Percentiles rank a stretch among this genome's conserved stretches.
These are phyloP conservation scores for Dendrocincla fuliginosa DNA, from an alignment of 2,797 vertebrate species.

Conservation along the genomic window DNA sequence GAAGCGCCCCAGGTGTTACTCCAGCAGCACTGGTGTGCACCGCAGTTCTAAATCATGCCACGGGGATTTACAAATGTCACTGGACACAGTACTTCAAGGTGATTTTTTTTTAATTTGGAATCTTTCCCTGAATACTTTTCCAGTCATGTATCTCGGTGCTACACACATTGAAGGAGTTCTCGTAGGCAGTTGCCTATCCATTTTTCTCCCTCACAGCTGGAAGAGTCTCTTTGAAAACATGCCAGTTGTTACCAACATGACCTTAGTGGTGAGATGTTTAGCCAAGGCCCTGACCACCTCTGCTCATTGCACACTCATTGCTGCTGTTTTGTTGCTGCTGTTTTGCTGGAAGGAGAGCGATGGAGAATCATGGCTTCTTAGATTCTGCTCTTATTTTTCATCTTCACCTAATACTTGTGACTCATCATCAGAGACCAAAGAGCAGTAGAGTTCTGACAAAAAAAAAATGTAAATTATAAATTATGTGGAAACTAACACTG, in stretches of 20 bases:
- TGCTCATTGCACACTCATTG: background rate
- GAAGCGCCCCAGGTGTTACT: background rate
- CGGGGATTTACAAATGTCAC: background rate
- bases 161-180: background rate
- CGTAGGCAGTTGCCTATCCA: background rate
- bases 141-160: background rate
- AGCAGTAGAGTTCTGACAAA: background rate
- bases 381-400: background rate
- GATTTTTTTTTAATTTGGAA: background rate
- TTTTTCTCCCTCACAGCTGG: background rate
- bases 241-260: rapidly evolving
- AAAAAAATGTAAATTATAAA: background rate
- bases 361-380: background rate
- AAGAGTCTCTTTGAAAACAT: background rate
- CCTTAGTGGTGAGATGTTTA: background rate
- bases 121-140: background rate
- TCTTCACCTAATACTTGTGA: background rate
- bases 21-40: background rate
- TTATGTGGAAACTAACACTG: background rate
- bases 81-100: background rate
- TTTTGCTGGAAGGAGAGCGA: background rate
- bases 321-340: background rate
- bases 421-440: background rate
- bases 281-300: background rate
- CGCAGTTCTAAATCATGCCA: background rate